Percentiles rank a stretch among this genome's conserved stretches.
Evolutionary conservation across 1,140 invertebrate species (phyloP).

Genomic region (Leguminivora glycinivorella): DNA sequence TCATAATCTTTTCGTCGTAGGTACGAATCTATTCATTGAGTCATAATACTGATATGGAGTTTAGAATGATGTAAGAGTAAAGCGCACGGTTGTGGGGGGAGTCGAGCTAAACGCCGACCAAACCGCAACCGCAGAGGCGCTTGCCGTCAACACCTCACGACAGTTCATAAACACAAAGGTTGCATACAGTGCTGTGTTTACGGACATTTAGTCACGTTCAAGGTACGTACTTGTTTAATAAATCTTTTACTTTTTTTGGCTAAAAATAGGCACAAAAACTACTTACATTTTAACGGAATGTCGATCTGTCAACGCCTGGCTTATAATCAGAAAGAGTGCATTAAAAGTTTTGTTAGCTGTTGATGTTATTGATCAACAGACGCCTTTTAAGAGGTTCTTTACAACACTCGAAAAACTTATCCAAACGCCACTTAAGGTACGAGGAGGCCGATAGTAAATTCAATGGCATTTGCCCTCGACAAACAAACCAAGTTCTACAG

Average conservation of each 20-base stretch:
- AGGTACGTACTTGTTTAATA: not conserved
- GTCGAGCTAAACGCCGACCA: conserved; percentile 16
- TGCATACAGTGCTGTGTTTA: not conserved
- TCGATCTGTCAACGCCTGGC: not conserved
- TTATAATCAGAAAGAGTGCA: conserved; percentile 1
- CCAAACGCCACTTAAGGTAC: conserved; percentile 1
- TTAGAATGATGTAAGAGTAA: conserved; percentile 12
- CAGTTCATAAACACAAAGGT: conserved; percentile 11
- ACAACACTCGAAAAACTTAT: conserved; percentile 26
- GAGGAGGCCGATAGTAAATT: conserved; percentile 17
- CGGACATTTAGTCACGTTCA: not conserved
- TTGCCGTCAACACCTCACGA: conserved; percentile 21
- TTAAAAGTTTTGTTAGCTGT: conserved; percentile 1
- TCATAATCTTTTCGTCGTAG: not conserved
- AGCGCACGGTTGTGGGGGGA: conserved; percentile 22
- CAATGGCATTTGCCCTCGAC: not conserved
- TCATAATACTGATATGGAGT: not conserved
- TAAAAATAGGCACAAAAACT: not conserved
- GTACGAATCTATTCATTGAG: not conserved
- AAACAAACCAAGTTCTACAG: conserved; percentile 19
- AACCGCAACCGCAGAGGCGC: conserved; percentile 24
- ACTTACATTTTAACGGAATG: not conserved
- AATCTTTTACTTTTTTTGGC: not conserved
- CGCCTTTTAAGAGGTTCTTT: conserved; percentile 21
- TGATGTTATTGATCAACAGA: not conserved